Evolutionary conservation across 2,797 vertebrate species (phyloP), one percentile per base, ranked within the genome.

Genomic region (Bovichtus diacanthus): DNA sequence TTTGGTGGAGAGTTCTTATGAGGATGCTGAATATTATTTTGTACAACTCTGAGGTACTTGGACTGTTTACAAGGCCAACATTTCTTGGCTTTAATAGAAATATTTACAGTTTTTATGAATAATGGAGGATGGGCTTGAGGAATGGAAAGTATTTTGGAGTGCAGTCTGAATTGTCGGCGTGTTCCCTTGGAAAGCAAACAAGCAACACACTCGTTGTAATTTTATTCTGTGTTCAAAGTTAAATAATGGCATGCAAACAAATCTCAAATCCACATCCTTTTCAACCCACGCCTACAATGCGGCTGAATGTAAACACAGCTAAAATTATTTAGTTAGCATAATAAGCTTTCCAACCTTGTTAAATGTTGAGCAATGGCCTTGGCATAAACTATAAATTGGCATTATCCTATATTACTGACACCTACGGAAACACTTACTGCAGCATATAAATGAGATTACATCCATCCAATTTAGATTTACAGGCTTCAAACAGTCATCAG

Each of bases 381-480:
- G 27, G 38, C 44, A 41, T 29, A 36, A 63, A 77, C 66, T 60
- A 47, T 49, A 82, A 81, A 72, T 61, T 59, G 58, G 12, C 41
- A 43, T 69, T 31, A 76, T 78, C 3, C 67, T 27, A 44, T n/a
- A 66, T 78, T 67, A 50, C 61, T 23, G 68, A 84, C 66, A 63
- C 43, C 50, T 18, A 59, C 65, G 0, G 59, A 79, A 66, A 69
- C 64, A 71, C 70, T 86, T 53, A 66, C 47, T 29, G 56, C 46
- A 56, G 60, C 47, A 66, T 69, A 43, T 70, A 64, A 83, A 50
- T 53, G 59, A 70, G 68, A 80, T 78, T 66, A 76, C 69, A 81
- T 82, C 46, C 5, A 34, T 85, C 55, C 58, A 47, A 23, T 84
- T 86, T 80, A 64, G 78, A 83, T 86, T 38, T 60, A 68, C 60